phyloP scores from a whole-genome alignment of 2,797 vertebrate species.

The Avahi laniger region DNA sequence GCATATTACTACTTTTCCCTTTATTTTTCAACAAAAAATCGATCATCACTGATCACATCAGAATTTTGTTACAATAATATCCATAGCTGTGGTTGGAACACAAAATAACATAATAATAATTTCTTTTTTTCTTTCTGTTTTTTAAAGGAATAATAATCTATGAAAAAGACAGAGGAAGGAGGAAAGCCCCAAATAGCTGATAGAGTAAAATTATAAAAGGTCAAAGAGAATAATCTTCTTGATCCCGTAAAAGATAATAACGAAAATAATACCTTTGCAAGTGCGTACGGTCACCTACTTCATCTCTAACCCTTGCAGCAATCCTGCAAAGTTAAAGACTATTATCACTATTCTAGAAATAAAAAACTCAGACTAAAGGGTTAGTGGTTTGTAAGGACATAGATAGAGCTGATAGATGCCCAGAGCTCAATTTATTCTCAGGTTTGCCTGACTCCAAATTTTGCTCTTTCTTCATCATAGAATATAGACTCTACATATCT shows the following conservation, averaged over 20 bases:
- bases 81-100: neutral
- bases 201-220: neutral
- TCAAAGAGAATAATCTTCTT: neutral
- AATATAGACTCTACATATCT: neutral
- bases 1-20: neutral
- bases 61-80: neutral
- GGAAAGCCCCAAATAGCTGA: neutral
- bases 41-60: neutral
- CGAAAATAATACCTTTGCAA: neutral
- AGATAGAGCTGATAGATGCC: neutral
- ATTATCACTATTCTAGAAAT: neutral
- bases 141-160: neutral
- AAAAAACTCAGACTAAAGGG: neutral
- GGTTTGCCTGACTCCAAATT: neutral
- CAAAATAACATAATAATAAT: constrained; percentile 18
- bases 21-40: constrained; percentile 10
- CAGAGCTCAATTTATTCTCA: neutral
- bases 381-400: neutral
- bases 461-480: neutral
- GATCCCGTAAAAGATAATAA: neutral
- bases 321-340: neutral
- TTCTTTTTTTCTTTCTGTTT: neutral
- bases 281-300: neutral
- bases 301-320: neutral
- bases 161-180: neutral